These are phyloP conservation scores for Stylophora pistillata DNA, from an alignment of 64 coral and sea anemone genomes.

Conservation along the genomic window DNA sequence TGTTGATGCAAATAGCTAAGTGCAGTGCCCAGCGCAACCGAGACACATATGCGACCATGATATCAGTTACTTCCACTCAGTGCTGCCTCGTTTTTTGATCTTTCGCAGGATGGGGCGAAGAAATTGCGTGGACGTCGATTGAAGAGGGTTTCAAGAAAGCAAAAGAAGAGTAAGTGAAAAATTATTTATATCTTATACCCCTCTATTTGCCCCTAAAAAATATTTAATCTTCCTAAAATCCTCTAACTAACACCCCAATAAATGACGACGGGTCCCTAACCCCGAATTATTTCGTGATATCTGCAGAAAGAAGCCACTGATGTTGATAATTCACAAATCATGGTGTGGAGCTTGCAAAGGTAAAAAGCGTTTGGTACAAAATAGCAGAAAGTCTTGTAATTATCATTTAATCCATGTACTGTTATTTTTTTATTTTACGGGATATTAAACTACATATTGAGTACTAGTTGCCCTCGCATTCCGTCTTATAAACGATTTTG, in stretches of 20 bases:
- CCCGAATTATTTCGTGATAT: not conserved
- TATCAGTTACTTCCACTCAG: no score
- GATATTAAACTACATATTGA: not conserved
- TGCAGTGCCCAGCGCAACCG: no score
- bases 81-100: not conserved
- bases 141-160: conserved; percentile 67
- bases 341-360: conserved; percentile 98
- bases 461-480: not conserved
- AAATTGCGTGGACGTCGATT: conserved; percentile 67
- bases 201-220: no score
- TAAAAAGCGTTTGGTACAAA: not conserved
- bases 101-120: conserved; percentile 76
- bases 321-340: conserved; percentile 87
- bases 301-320: conserved; percentile 74
- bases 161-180: conserved; percentile 53
- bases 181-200: not conserved
- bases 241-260: no score
- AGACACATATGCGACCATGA: no score
- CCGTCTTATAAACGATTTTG: not conserved
- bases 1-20: no score
- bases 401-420: no score
- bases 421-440: no score
- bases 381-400: not conserved
- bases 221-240: no score
- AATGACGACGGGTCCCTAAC: not conserved